Conservation (phyloP, 2,888 invertebrate genomes). For the Drosophila phalerata region DNA sequence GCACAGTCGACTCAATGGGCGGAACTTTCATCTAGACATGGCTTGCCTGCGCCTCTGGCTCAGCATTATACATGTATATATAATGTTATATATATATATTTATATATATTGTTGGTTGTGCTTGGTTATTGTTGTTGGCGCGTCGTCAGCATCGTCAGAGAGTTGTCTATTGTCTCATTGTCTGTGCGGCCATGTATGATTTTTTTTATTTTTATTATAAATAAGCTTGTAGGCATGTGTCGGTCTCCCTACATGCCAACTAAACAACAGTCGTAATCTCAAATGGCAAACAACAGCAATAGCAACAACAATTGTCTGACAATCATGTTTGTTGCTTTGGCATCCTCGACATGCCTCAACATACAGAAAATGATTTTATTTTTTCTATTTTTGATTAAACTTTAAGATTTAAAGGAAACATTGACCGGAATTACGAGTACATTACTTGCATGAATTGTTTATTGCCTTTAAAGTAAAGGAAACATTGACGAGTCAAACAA, state of each 20-base stretch:
- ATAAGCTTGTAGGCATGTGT: constrained; percentile 77
- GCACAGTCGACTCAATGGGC: constrained; percentile 42
- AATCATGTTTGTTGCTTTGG: constrained; percentile 55
- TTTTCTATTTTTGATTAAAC: constrained; percentile 49
- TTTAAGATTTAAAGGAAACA: constrained; percentile 61
- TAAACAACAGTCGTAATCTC: constrained; percentile 77
- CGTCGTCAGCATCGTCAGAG: constrained; percentile 24
- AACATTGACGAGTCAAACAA: constrained; percentile 3
- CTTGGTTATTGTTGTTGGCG: constrained; percentile 26
- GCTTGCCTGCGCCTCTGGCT: constrained; percentile 20
- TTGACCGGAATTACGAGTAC: constrained; percentile 34
- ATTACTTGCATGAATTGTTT: constrained; percentile 23
- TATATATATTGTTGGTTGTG: constrained; percentile 6
- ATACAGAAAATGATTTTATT: constrained; percentile 13
- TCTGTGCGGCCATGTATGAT: constrained; percentile 78
- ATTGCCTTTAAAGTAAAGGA: constrained; percentile 6
- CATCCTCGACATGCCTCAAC: constrained; percentile 53
- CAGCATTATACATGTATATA: constrained; percentile 17
- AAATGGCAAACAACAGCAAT: constrained; percentile 64
- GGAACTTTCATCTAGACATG: constrained; percentile 29
- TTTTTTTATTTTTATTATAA: constrained; percentile 69
- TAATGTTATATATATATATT: constrained; percentile 10
- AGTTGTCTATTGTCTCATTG: constrained; percentile 74
- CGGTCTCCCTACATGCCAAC: constrained; percentile 64
- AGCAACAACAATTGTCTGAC: constrained; percentile 41